Percentiles rank a stretch among this genome's conserved stretches.
phyloP scores from a whole-genome alignment of 2,113 vertebrate species.

The Lampris incognitus region DNA sequence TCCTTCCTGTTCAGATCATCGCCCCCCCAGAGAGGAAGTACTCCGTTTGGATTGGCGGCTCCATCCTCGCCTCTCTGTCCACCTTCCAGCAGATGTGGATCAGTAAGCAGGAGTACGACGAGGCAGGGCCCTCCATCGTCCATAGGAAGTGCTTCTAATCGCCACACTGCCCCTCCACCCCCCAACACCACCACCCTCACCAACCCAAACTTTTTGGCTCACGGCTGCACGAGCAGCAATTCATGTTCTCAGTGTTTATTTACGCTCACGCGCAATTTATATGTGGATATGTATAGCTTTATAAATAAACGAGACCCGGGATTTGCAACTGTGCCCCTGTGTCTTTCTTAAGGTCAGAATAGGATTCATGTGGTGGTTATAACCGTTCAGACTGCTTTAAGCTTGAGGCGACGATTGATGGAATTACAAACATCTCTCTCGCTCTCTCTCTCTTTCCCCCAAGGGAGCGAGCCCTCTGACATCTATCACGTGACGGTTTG shows the following conservation, averaged over 20 bases:
- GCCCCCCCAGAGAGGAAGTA: constrained; percentile 96
- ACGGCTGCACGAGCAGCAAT: constrained; percentile 70
- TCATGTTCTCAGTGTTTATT: constrained; percentile 88
- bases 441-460: background rate
- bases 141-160: constrained; percentile 95
- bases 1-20: constrained; percentile 84
- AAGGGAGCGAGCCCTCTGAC: constrained; percentile 21
- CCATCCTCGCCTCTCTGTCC: constrained; percentile 97
- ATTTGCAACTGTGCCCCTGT: constrained; percentile 69
- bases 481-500: constrained; percentile 50
- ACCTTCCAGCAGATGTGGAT: constrained; percentile 99
- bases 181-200: constrained; percentile 70
- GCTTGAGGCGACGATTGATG: background rate
- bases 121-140: constrained; percentile 93
- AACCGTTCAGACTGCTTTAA: background rate
- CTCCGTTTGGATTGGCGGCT: constrained; percentile 97
- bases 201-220: constrained; percentile 77
- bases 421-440: background rate
- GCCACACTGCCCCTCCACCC: constrained; percentile 16
- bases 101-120: constrained; percentile 94
- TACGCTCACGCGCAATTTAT: constrained; percentile 87
- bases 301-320: constrained; percentile 88
- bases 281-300: constrained; percentile 92
- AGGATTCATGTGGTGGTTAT: too few relatives aligned
- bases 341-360: background rate